phyloP scores from a whole-genome alignment of 2,888 invertebrate species.

The Drosophila rubida region DNA sequence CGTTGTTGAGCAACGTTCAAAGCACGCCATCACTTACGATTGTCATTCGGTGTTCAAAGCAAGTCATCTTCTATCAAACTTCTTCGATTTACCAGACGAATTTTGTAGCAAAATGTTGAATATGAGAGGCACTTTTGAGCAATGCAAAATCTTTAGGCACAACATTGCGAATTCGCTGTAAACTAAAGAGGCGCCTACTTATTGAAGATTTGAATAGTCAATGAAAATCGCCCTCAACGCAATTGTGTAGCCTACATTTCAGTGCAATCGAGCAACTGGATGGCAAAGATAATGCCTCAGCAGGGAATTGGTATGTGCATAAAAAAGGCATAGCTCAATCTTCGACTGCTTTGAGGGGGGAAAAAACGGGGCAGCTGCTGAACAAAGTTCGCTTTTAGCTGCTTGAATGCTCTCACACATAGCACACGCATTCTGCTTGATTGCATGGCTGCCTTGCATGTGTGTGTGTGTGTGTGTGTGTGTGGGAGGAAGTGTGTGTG shows the following conservation, averaged over 20 bases:
- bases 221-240: too few species aligned
- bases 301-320: background rate
- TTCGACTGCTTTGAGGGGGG: background rate
- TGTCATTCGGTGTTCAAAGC: too few species aligned
- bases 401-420: constrained; percentile 11
- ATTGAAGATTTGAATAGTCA: too few species aligned
- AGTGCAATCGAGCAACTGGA: background rate
- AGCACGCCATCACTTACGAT: background rate
- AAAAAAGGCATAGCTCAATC: constrained; percentile 1
- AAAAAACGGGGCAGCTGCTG: constrained; percentile 3
- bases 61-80: too few species aligned
- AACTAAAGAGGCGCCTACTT: too few species aligned
- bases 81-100: too few species aligned
- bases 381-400: constrained; percentile 31
- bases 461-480: constrained; percentile 5
- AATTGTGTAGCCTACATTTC: background rate
- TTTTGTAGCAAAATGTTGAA: too few species aligned
- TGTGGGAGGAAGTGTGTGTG: constrained; percentile 12
- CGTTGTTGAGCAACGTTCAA: background rate
- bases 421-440: background rate
- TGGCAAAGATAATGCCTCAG: background rate
- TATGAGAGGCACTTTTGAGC: too few species aligned
- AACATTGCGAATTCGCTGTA: too few species aligned
- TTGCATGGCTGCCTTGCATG: constrained; percentile 7
- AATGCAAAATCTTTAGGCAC: too few species aligned